Evolutionary conservation across 1,140 invertebrate genomes (phyloP).

Genomic region (Halotydeus destructor): DNA sequence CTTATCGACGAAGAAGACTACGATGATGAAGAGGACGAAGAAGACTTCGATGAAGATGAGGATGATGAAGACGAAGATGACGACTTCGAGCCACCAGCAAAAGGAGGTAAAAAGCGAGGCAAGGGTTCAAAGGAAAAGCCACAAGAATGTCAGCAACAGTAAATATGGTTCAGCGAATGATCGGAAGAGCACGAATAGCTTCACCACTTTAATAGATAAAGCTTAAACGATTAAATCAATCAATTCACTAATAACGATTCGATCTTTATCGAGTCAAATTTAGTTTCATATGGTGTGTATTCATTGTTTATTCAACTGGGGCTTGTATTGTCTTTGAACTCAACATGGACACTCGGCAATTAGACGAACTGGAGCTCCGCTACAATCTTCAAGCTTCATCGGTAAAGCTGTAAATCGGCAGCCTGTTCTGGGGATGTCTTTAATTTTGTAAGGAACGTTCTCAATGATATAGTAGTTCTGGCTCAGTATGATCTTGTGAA

Average conservation of each 20-base stretch:
- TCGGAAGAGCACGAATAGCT: no score
- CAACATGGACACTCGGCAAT: no score
- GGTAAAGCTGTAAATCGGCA: slow-evolving; percentile 15
- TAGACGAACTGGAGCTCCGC: slow-evolving; percentile 16
- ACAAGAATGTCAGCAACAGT: slow-evolving; percentile 17
- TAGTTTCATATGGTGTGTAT: no score
- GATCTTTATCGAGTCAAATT: no score
- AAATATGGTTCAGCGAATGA: no score
- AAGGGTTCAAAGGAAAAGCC: slow-evolving; percentile 8
- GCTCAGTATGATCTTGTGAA: slow-evolving; percentile 9
- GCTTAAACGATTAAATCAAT: no score
- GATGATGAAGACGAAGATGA: slow-evolving; percentile 15
- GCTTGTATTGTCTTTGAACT: no score
- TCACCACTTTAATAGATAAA: no score
- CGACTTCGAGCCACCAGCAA: not conserved
- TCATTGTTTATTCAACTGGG: no score
- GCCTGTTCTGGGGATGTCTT: slow-evolving; percentile 15
- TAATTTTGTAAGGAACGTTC: slow-evolving; percentile 14
- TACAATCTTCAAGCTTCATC: slow-evolving; percentile 17
- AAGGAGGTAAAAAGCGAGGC: not conserved
- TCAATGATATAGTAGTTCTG: slow-evolving; percentile 15
- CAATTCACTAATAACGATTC: no score
- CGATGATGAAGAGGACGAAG: slow-evolving; percentile 16
- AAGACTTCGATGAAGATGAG: slow-evolving; percentile 15
- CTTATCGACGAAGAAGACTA: slow-evolving; percentile 16